phyloP scores from a whole-genome alignment of 2,888 invertebrate species.

The Cacoxenus indagator region DNA sequence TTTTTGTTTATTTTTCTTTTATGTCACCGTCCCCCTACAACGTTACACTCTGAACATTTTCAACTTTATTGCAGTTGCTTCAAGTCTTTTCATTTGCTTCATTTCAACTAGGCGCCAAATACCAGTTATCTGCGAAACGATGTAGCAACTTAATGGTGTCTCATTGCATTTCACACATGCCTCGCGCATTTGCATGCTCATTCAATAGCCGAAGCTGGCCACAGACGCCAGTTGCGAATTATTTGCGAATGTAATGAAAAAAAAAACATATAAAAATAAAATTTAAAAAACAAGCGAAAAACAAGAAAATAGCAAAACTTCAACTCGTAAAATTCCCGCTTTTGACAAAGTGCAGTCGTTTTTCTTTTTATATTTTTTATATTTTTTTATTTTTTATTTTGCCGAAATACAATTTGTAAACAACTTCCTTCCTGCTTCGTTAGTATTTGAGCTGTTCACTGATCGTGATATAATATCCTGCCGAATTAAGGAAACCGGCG shows the following conservation, averaged over 20 bases:
- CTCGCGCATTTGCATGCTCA: not conserved
- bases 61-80: too few relatives aligned
- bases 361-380: not conserved
- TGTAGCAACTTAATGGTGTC: conserved; percentile 34
- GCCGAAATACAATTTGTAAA: not conserved
- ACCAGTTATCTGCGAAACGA: not conserved
- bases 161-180: not conserved
- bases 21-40: too few relatives aligned
- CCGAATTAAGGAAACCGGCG: conserved; percentile 5
- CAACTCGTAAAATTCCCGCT: not conserved
- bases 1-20: too few relatives aligned
- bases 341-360: conserved; percentile 2
- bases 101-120: not conserved
- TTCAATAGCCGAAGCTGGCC: not conserved
- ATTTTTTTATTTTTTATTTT: not conserved
- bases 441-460: not conserved
- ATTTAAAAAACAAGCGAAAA: too few relatives aligned
- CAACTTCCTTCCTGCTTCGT: conserved; percentile 16
- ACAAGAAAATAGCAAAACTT: too few relatives aligned
- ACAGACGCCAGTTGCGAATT: too few relatives aligned
- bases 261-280: too few relatives aligned
- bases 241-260: too few relatives aligned
- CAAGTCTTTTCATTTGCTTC: too few relatives aligned
- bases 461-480: conserved; percentile 18
- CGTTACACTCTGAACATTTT: too few relatives aligned